phyloP scores from a whole-genome alignment of 1,140 invertebrate genomes.

The Bathynomus jamesi region DNA sequence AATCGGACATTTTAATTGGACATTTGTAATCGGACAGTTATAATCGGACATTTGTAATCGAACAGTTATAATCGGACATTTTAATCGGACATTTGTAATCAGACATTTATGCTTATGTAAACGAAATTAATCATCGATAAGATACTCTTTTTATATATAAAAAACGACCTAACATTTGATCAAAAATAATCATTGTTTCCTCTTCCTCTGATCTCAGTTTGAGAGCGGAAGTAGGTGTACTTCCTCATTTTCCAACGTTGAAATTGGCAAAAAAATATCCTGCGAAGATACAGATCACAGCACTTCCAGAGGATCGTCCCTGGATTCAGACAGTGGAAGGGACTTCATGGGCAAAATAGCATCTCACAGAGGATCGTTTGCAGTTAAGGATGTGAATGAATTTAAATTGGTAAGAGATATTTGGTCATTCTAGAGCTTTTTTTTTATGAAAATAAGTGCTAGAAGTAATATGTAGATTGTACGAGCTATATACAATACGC shows the following conservation, averaged over 20 bases:
- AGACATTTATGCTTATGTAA: neutral
- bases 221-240: neutral
- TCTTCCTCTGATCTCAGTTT: neutral
- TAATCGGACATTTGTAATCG: neutral
- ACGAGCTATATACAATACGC: too few relatives aligned
- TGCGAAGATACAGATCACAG: neutral
- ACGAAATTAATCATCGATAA: neutral
- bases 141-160: neutral
- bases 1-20: too few relatives aligned
- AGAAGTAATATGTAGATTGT: too few relatives aligned
- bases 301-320: neutral
- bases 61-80: neutral
- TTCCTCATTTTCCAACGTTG: neutral
- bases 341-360: neutral
- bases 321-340: neutral
- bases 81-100: neutral
- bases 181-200: neutral
- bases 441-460: too few relatives aligned
- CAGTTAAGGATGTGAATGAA: too few relatives aligned
- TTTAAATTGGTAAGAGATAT: too few relatives aligned
- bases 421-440: too few relatives aligned
- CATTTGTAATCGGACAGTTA: neutral
- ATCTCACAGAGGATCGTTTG: too few relatives aligned
- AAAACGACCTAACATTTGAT: neutral
- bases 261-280: neutral